A percentile compares a stretch with the other conserved stretches of the same genome.
Conservation (phyloP, 2,113 vertebrate genomes). For the Zeus faber region DNA sequence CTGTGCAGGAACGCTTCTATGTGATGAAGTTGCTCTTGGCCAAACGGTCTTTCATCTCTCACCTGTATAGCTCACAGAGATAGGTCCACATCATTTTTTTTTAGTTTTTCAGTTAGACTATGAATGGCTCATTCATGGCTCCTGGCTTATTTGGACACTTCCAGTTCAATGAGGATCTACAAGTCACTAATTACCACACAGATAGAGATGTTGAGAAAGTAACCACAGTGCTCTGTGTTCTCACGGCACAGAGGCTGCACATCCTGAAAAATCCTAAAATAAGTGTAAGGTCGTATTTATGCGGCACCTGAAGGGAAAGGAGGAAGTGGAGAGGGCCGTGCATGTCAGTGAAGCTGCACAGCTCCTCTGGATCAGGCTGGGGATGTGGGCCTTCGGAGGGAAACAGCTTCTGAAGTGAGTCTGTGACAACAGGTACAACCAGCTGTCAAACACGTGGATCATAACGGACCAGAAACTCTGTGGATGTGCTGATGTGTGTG, state of each 20-base stretch:
- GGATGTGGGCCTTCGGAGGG: conserved; percentile 6
- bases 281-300: background rate
- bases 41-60: conserved; percentile 38
- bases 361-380: conserved; percentile 57
- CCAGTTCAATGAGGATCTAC: no score
- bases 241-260: no score
- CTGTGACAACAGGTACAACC: conserved; percentile 24
- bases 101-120: no score
- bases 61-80: conserved; percentile 52
- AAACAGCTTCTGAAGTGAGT: conserved; percentile 32
- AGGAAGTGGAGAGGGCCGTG: conserved; percentile 54
- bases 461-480: background rate
- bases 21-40: conserved; percentile 42
- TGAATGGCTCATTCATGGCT: no score
- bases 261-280: no score
- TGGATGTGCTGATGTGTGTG: background rate
- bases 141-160: no score
- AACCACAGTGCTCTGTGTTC: no score
- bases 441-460: background rate
- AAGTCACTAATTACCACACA: no score
- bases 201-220: no score
- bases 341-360: conserved; percentile 50
- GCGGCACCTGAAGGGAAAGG: conserved; percentile 58
- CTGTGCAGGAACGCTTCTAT: conserved; percentile 71
- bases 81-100: no score